phyloP scores from a whole-genome alignment of 2,113 vertebrate genomes.

The Leucopsar rothschildi region DNA sequence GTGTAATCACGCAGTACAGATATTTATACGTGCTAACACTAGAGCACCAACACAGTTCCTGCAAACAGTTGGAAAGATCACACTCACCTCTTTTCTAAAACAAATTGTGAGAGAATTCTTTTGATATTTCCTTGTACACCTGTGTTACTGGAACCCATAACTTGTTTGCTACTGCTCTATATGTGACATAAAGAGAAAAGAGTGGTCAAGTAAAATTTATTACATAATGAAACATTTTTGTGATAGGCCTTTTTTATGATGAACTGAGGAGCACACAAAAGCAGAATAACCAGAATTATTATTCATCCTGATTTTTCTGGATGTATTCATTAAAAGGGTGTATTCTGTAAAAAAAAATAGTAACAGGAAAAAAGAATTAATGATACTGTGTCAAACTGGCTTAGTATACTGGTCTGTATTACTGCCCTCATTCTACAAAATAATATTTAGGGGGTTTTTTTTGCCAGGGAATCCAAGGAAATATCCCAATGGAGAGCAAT shows the following conservation, averaged over 20 bases:
- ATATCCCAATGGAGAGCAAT: not conserved
- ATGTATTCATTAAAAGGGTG: not conserved
- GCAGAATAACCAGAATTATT: constrained; percentile 10
- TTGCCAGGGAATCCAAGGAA: not conserved
- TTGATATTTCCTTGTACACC: not conserved
- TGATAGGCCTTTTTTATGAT: constrained; percentile 36
- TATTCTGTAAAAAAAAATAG: not conserved
- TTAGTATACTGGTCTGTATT: not conserved
- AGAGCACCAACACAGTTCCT: not conserved
- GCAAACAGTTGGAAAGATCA: not conserved
- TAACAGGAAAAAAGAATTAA: not conserved
- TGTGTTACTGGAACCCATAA: not conserved
- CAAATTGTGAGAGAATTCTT: not conserved
- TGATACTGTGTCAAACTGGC: not conserved
- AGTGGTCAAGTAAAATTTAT: constrained; percentile 15
- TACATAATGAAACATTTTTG: not conserved
- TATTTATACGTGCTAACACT: not conserved
- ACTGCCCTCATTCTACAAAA: not conserved
- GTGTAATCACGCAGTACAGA: not conserved
- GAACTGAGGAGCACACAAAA: constrained; percentile 31
- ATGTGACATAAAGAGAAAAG: constrained; percentile 51
- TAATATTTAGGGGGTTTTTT: not conserved
- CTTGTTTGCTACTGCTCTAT: constrained; percentile 24
- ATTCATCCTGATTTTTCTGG: not conserved
- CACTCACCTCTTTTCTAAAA: not conserved